Base-by-base conservation (phyloP, 2,797 vertebrate species). In the Psittacula echo region DNA sequence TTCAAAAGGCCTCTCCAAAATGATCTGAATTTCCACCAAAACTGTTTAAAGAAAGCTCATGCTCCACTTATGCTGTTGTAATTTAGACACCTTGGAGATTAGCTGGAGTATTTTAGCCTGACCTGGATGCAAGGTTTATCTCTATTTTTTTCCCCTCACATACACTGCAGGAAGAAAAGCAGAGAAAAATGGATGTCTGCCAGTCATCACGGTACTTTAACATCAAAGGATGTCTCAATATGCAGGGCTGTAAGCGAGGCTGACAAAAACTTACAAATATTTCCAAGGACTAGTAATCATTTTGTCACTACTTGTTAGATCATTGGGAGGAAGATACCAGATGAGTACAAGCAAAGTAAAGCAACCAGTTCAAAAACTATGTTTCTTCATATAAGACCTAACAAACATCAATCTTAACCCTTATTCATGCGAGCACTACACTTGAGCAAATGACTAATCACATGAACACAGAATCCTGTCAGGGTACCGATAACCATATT, bases 291-390 rank as follows among this genome's bases (percentile, higher is more conserved):
- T 65, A 77, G 77, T 85, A 92, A 77, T 56, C 5, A 0, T 90
- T 94, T 77, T 89, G 86, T 89, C 78, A 68, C 86, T 83, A 64
- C 48, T 61, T 89, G 42, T 89, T 77, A 95, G 45, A 89, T 91
- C 91, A 84, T 42, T 34, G 16, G n/a, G 34, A 93, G 66, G n/a
- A 90, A 85, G 60, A 58, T 5, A 61, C 0, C 0, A 39, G 18
- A 93, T 67, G 37, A 79, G 51, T 34, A 67, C 32, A 61, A 41
- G 50, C 16, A 48, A 89, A 82, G 29, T 10, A 87, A 85, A 88
- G 62, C 64, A n/a, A 56, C 44, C 58, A 54, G 32, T 61, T 91
- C 42, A 82, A 80, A 95, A 96, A 44, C 53, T 34, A 17, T 39
- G 56, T 29, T 89, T 85, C 39, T n/a, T 83, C 66, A 34, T 26